Evolutionary conservation across 92 coral and sea anemone genomes (phyloP).

Genomic region (Paragorgia papillata): DNA sequence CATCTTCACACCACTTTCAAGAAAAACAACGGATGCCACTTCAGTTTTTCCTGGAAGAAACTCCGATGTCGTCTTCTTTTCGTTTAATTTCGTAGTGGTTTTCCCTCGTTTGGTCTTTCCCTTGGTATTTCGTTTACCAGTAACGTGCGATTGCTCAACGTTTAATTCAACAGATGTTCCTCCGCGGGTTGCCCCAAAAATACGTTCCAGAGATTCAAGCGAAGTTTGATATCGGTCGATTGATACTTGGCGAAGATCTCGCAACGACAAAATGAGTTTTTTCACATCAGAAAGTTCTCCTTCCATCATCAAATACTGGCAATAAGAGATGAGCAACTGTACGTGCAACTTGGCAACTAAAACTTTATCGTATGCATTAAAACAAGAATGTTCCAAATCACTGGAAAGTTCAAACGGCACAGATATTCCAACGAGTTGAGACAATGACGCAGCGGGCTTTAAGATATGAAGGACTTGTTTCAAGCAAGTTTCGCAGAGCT

Average conservation of each 20-base stretch:
- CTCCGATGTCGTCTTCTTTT: neutral
- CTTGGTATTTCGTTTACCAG: slow-evolving; percentile 3
- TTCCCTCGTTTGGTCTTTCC: slow-evolving; percentile 8
- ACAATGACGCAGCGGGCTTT: slow-evolving; percentile 48
- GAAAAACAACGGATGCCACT: slow-evolving; percentile 14
- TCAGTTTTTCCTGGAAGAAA: neutral
- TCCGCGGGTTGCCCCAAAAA: neutral
- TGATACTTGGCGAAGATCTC: slow-evolving; percentile 12
- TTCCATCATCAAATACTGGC: slow-evolving; percentile 3
- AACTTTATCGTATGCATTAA: neutral
- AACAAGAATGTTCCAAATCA: slow-evolving; percentile 16
- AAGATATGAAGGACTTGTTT: slow-evolving; percentile 53
- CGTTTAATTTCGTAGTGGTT: slow-evolving; percentile 15
- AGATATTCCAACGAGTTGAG: slow-evolving; percentile 33
- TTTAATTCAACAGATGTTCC: neutral
- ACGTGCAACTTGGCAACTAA: neutral
- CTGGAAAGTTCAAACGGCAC: slow-evolving; percentile 1
- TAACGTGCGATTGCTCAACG: neutral
- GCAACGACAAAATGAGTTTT: slow-evolving; percentile 13
- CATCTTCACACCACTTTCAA: slow-evolving; percentile 26
- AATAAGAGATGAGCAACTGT: neutral
- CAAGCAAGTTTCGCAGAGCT: slow-evolving; percentile 59
- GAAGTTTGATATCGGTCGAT: slow-evolving; percentile 1
- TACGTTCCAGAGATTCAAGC: slow-evolving; percentile 1
- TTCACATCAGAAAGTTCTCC: slow-evolving; percentile 8